Conservation (phyloP, 37 sponge, comb jelly and placozoan species). For the Theonella swinhoei region DNA sequence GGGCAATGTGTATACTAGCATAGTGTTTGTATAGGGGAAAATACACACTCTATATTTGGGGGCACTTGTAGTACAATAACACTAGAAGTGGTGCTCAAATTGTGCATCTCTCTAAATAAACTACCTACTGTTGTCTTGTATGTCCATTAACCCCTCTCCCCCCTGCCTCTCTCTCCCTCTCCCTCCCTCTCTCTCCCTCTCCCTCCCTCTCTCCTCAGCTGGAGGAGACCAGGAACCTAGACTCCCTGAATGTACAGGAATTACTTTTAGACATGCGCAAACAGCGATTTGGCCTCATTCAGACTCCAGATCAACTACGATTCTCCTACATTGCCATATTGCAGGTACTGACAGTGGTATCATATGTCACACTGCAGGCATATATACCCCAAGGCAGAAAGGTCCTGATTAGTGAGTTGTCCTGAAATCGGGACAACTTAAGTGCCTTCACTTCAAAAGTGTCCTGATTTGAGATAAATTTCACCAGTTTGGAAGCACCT, state of each 20-base stretch:
- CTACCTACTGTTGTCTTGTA: neutral
- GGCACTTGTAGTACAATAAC: neutral
- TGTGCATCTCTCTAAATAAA: neutral
- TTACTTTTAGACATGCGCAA: constrained; percentile 78
- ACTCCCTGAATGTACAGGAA: constrained; percentile 53
- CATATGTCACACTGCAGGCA: too few species aligned
- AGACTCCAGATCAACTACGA: constrained; percentile 95
- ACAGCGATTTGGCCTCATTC: constrained; percentile 91
- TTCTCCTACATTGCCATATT: constrained; percentile 93
- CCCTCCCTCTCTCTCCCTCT: neutral
- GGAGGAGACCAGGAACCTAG: constrained; percentile 42
- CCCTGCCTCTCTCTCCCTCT: neutral
- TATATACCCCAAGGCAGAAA: too few species aligned
- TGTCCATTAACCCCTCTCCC: neutral
- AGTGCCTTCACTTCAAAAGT: too few species aligned
- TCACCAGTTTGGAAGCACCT: too few species aligned
- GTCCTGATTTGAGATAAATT: too few species aligned
- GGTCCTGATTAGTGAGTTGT: too few species aligned
- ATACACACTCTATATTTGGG: neutral
- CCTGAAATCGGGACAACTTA: too few species aligned
- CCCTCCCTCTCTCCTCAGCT: constrained; percentile 28
- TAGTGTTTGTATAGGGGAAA: neutral
- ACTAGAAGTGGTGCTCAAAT: neutral
- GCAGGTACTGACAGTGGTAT: constrained; percentile 4
- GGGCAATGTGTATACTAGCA: neutral